Evolutionary conservation across 2,113 vertebrate genomes (phyloP), one percentile per base, ranked within the genome.

Genomic region (Neogale vison): DNA sequence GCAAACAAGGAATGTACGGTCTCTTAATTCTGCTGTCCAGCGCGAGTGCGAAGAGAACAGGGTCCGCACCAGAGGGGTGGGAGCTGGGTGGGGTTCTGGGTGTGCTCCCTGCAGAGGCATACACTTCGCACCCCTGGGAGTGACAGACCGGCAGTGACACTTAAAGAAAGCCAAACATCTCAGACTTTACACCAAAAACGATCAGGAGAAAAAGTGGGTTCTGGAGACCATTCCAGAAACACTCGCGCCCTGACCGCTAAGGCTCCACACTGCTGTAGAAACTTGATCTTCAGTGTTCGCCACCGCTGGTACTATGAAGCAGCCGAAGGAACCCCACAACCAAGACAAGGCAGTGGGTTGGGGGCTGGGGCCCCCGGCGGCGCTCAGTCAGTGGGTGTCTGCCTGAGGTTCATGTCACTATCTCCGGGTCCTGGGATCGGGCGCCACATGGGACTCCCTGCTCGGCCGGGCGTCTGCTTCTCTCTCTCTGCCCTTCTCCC

Each of bases 201-300:
- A 39, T 13, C 39, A 21, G 65, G 57, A 57, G 29, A 42, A 45
- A 52, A 92, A 45, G 14, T 21, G 65, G 65, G 55, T 26, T 83
- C 74, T 24, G 39, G 29, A 90, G 23, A 65, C 31, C 34, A 52
- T 31, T 72, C 76, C 45, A 59, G 52, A 84, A 89, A 71, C 47
- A 81, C 0, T 12, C 18, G 36, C 3, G 17, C 34, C 36, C 36
- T 72, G 20, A 88, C 50, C 71, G 61, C 12, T 12, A 69, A 59
- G 47, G 67, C 23, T 79, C 14, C 83, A 36, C 34, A 31, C 61
- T 61, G 67, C 82, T 34, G 2, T 29, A 67, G 20, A 72, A 2
- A 47, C 55, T 23, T 31, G 55, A 34, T 14, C 50, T 15, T 39
- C 79, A 20, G 21, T 0, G 12, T 12, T 24, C 55, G 0, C 39